These are phyloP conservation scores for Pseudoatta argentina DNA, from an alignment of 1,140 invertebrate species.

Conservation along the genomic window DNA sequence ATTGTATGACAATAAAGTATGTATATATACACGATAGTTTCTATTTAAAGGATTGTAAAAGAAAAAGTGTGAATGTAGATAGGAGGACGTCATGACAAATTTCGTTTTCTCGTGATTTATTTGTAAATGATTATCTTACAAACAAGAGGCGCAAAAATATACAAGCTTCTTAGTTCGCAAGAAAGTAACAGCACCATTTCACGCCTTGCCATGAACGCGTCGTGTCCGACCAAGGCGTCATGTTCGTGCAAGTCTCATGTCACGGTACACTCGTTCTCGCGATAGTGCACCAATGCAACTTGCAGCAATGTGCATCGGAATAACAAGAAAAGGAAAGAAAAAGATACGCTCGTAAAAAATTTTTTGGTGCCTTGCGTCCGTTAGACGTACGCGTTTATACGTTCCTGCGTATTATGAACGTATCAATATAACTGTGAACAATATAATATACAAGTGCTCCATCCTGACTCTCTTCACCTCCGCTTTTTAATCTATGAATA, in stretches of 20 bases:
- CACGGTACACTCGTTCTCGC: constrained; percentile 59
- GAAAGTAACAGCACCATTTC: constrained; percentile 84
- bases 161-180: constrained; percentile 83
- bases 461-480: constrained; percentile 52
- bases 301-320: constrained; percentile 69
- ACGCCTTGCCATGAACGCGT: constrained; percentile 54
- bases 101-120: constrained; percentile 72
- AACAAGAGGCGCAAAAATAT: constrained; percentile 85
- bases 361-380: constrained; percentile 59
- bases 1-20: constrained; percentile 54
- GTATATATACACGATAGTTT: constrained; percentile 34
- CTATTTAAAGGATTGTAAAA: not conserved
- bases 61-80: not conserved
- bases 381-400: constrained; percentile 40
- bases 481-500: constrained; percentile 26
- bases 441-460: constrained; percentile 72
- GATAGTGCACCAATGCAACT: constrained; percentile 55
- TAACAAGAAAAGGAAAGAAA: constrained; percentile 48
- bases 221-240: constrained; percentile 48
- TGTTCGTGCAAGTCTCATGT: constrained; percentile 67
- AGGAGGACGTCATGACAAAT: not conserved
- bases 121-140: constrained; percentile 84
- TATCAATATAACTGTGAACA: constrained; percentile 65
- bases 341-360: constrained; percentile 67
- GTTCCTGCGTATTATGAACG: constrained; percentile 40